Conservation (phyloP, 1,140 invertebrate genomes). For the Popillia japonica region DNA sequence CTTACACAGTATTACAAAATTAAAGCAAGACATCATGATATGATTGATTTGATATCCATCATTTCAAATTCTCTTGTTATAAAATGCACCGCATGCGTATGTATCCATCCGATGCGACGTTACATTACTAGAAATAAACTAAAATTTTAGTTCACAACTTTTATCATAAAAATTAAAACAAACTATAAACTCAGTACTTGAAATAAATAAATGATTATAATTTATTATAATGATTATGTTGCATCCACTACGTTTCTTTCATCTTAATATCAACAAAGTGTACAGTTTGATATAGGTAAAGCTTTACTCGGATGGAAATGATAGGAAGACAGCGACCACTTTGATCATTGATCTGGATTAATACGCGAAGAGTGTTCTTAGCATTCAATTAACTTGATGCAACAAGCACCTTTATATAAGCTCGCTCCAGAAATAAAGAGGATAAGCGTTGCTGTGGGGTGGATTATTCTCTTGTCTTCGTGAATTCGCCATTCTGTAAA, state of each 20-base stretch:
- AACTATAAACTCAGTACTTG: no score
- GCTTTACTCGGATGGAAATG: constrained; percentile 14
- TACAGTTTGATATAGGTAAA: not conserved
- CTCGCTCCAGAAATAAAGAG: constrained; percentile 34
- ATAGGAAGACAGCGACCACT: constrained; percentile 18
- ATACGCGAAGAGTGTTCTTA: constrained; percentile 40
- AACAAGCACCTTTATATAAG: constrained; percentile 37
- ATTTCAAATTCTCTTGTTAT: no score
- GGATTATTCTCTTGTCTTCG: constrained; percentile 22
- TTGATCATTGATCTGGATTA: constrained; percentile 40
- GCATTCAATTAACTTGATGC: constrained; percentile 41
- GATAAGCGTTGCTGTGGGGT: constrained; percentile 20
- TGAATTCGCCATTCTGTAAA: not conserved
- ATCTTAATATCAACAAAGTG: not conserved
- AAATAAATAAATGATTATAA: no score
- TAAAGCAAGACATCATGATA: no score
- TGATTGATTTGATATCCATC: no score
- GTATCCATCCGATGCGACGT: no score
- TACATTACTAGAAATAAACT: no score
- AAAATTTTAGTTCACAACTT: no score
- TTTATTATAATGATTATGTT: no score
- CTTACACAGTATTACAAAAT: no score
- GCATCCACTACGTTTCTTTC: not conserved
- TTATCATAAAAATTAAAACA: no score
- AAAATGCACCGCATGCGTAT: no score